Evolutionary conservation across 2,888 invertebrate species (phyloP).

Genomic region (Pollenia griseotomentosa): DNA sequence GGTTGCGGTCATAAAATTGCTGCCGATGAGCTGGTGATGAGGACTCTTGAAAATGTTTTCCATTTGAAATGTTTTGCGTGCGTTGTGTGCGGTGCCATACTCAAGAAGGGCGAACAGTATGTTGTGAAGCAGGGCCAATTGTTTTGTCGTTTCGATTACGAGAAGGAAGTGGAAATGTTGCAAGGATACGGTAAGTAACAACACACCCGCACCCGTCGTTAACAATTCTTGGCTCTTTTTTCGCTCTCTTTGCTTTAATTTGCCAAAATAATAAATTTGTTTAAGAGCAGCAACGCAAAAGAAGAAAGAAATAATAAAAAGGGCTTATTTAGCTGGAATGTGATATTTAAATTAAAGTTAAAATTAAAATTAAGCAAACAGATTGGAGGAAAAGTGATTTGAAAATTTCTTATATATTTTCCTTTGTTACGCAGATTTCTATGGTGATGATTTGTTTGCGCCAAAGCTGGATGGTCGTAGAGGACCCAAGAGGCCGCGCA

Average conservation of each 20-base stretch:
- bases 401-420: constrained; percentile 25
- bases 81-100: constrained; percentile 89
- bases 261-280: constrained; percentile 51
- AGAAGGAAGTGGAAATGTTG: constrained; percentile 91
- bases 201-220: background rate
- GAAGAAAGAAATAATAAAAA: constrained; percentile 22
- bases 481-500: constrained; percentile 92
- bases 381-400: constrained; percentile 43
- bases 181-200: constrained; percentile 85
- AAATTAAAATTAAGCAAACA: constrained; percentile 37
- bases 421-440: constrained; percentile 84
- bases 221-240: background rate
- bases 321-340: constrained; percentile 43
- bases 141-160: constrained; percentile 92
- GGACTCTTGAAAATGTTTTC: constrained; percentile 90
- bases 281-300: constrained; percentile 35
- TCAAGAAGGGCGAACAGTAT: constrained; percentile 93
- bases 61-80: constrained; percentile 92
- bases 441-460: constrained; percentile 87
- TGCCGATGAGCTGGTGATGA: constrained; percentile 92
- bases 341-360: constrained; percentile 51
- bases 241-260: background rate
- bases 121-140: constrained; percentile 91
- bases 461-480: constrained; percentile 88
- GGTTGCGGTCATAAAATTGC: constrained; percentile 89